phyloP scores from a whole-genome alignment of 2,888 invertebrate species.

The Aphidius colemani region DNA sequence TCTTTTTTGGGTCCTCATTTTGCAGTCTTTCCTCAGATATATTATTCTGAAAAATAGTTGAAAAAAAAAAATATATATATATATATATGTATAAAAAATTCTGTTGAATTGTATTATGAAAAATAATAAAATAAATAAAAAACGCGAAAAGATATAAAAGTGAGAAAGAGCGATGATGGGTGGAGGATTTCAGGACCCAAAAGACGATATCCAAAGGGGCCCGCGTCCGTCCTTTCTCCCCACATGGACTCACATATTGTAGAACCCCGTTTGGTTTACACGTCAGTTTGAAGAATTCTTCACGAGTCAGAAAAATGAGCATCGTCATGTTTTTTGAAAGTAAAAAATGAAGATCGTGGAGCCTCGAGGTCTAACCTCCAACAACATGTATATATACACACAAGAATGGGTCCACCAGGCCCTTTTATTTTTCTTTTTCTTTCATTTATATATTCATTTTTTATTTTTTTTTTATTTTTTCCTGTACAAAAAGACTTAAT shows the following conservation, averaged over 20 bases:
- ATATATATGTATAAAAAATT: conserved; percentile 11
- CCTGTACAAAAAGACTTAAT: background rate
- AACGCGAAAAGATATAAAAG: conserved; percentile 25
- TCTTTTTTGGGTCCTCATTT: conserved; percentile 1
- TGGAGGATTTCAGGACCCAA: conserved; percentile 43
- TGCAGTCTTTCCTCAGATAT: background rate
- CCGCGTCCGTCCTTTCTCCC: conserved; percentile 22
- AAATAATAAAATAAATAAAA: conserved; percentile 19
- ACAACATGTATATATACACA: conserved; percentile 14
- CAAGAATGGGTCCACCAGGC: conserved; percentile 30
- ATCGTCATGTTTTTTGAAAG: conserved; percentile 61
- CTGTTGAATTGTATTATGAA: conserved; percentile 9
- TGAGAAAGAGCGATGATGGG: conserved; percentile 41
- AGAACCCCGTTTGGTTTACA: conserved; percentile 52
- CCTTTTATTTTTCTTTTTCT: conserved; percentile 30
- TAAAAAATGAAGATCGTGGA: conserved; percentile 57
- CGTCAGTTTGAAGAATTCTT: conserved; percentile 60
- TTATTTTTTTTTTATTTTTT: conserved; percentile 10
- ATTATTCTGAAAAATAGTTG: conserved; percentile 1
- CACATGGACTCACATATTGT: conserved; percentile 17
- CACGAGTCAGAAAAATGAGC: conserved; percentile 61
- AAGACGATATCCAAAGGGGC: conserved; percentile 29
- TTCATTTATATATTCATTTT: conserved; percentile 23
- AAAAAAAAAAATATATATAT: conserved; percentile 14
- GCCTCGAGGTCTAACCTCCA: conserved; percentile 22